phyloP scores from a whole-genome alignment of 2,113 vertebrate species.

The Hyla sarda region DNA sequence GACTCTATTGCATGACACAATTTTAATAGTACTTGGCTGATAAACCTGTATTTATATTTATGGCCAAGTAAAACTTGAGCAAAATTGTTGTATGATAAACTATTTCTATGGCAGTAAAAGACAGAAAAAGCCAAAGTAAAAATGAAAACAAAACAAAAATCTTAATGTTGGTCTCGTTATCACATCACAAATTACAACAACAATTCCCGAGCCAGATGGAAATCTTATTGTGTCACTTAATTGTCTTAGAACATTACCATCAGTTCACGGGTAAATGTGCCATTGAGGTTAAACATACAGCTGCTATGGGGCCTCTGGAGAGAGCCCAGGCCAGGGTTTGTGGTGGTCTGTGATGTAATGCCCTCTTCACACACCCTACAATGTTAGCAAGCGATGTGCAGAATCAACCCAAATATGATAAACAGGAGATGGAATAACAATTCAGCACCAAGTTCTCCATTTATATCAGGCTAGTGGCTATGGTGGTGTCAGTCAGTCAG shows the following conservation, averaged over 20 bases:
- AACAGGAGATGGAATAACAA: no score
- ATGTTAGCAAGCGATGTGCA: no score
- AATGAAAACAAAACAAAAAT: not conserved
- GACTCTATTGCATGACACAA: not conserved
- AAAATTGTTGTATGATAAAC: not conserved
- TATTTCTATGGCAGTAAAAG: not conserved
- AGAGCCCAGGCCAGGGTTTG: no score
- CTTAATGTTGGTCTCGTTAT: not conserved
- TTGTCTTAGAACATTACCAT: not conserved
- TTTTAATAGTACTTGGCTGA: constrained; percentile 6
- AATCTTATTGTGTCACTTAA: not conserved
- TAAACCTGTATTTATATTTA: not conserved
- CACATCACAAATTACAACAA: not conserved
- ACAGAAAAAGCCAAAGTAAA: not conserved
- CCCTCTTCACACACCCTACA: not conserved
- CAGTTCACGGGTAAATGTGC: no score
- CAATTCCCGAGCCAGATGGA: not conserved
- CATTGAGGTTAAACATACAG: not conserved
- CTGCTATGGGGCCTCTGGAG: not conserved
- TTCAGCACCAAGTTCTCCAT: no score
- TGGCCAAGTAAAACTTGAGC: not conserved
- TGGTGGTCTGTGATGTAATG: no score
- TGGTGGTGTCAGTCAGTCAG: no score
- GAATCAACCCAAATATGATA: no score
- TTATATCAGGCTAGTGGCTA: no score